Percentiles rank a stretch among this genome's conserved stretches.
Conservation (phyloP, 2,113 vertebrate species). For the Rostratula benghalensis region DNA sequence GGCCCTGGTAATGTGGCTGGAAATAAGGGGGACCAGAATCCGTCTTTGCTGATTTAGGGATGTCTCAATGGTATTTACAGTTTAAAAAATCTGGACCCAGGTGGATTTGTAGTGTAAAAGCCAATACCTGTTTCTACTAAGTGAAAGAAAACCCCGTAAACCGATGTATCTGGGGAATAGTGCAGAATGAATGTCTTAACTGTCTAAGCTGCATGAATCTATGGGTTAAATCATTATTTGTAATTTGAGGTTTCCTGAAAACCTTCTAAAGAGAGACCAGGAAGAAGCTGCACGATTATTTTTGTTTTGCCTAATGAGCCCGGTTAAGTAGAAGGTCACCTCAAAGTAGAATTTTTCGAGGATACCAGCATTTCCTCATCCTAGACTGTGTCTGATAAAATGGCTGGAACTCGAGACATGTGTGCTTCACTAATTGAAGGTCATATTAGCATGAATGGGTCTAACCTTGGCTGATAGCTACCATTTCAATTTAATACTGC, state of each 20-base stretch:
- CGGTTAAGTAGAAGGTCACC: conserved; percentile 52
- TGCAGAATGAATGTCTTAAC: neutral
- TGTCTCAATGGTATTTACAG: neutral
- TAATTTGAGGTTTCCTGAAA: conserved; percentile 26
- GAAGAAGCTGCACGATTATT: conserved; percentile 17
- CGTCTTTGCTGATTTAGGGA: neutral
- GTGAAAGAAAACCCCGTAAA: conserved; percentile 2
- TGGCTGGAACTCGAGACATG: neutral
- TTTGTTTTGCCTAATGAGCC: conserved; percentile 56
- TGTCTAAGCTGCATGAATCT: neutral
- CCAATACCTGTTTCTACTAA: neutral
- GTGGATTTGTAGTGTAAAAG: neutral
- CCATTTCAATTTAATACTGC: neutral
- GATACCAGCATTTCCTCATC: conserved; percentile 14
- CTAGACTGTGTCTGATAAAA: conserved; percentile 8
- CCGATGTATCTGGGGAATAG: neutral
- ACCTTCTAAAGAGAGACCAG: neutral
- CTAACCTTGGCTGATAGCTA: conserved; percentile 42
- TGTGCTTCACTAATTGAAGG: conserved; percentile 63
- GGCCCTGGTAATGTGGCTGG: neutral
- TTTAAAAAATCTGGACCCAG: neutral
- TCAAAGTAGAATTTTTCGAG: conserved; percentile 45
- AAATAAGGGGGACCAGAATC: neutral
- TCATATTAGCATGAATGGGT: conserved; percentile 61
- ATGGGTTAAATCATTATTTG: conserved; percentile 37